Conservation (phyloP, 2,113 vertebrate genomes). For the Helogale parvula region DNA sequence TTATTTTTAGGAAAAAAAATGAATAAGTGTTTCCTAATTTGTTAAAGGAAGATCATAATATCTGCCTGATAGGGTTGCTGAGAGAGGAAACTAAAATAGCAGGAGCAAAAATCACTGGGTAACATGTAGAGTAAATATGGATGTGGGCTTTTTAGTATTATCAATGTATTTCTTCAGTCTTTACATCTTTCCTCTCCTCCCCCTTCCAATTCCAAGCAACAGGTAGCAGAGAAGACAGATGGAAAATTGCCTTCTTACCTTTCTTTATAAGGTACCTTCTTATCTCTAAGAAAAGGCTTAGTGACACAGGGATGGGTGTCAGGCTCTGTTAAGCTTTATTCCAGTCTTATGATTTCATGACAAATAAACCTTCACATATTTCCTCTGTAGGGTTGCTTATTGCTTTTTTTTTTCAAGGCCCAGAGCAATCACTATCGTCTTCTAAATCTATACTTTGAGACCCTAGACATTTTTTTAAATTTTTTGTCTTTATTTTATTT, state of each 20-base stretch:
- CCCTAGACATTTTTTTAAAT: background rate
- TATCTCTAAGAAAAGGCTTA: slow-evolving; percentile 38
- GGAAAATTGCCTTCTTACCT: slow-evolving; percentile 10
- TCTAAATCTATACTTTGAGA: slow-evolving; percentile 19
- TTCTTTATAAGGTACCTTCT: slow-evolving; percentile 49
- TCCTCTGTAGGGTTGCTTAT: background rate
- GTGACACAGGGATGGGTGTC: background rate
- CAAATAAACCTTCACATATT: slow-evolving; percentile 46
- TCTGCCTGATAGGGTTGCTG: background rate
- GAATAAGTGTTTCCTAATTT: slow-evolving; percentile 3
- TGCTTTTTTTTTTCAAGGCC: background rate
- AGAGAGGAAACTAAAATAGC: background rate
- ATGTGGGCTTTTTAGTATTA: background rate
- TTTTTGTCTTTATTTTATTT: no score
- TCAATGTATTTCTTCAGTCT: background rate
- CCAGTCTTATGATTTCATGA: slow-evolving; percentile 28
- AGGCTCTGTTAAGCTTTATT: slow-evolving; percentile 29
- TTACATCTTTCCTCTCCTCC: background rate
- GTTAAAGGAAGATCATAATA: background rate
- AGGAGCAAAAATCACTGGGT: background rate
- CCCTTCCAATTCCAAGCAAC: slow-evolving; percentile 36
- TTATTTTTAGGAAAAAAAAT: background rate
- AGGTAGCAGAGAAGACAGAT: background rate
- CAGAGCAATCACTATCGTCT: background rate
- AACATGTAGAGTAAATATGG: background rate